Evolutionary conservation across 1,140 invertebrate genomes (phyloP).

Genomic region (Portunus trituberculatus): DNA sequence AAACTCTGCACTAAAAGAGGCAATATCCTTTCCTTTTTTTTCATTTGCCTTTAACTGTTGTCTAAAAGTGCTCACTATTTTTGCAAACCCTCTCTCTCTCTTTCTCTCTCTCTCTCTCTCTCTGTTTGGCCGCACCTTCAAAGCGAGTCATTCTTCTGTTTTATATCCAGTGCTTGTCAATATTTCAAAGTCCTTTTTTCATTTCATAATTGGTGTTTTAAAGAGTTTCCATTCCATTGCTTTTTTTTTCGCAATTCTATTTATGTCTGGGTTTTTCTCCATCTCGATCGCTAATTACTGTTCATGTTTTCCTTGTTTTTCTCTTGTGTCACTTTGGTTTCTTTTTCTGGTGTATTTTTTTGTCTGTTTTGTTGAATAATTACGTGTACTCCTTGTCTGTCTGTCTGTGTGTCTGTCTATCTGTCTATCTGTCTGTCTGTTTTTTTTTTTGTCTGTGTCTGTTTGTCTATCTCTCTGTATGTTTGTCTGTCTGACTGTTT

Average conservation of each 20-base stretch:
- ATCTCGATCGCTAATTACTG: not conserved
- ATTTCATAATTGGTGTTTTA: too few species aligned
- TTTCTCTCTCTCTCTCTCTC: not conserved
- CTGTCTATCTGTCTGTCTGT: not conserved
- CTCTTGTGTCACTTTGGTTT: not conserved
- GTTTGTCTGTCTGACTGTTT: not conserved
- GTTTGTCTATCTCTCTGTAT: not conserved
- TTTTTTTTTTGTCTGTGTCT: not conserved
- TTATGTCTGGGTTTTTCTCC: too few species aligned
- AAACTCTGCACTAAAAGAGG: not conserved
- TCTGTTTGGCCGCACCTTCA: not conserved
- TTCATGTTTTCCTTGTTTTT: not conserved
- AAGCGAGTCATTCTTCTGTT: too few species aligned
- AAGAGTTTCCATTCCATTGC: not conserved
- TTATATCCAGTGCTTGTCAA: too few species aligned
- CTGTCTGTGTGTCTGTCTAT: not conserved
- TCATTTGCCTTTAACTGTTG: not conserved
- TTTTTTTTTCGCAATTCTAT: not conserved
- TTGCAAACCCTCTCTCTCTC: not conserved
- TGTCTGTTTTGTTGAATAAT: not conserved
- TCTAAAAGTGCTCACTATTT: not conserved
- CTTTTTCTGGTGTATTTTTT: too few species aligned
- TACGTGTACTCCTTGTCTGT: not conserved
- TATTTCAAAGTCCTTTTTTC: too few species aligned
- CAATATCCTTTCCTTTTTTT: conserved; percentile 4